A percentile compares a stretch with the other conserved stretches of the same genome.
Evolutionary conservation across 2,797 vertebrate species (phyloP).

Genomic region (Xenops minutus): DNA sequence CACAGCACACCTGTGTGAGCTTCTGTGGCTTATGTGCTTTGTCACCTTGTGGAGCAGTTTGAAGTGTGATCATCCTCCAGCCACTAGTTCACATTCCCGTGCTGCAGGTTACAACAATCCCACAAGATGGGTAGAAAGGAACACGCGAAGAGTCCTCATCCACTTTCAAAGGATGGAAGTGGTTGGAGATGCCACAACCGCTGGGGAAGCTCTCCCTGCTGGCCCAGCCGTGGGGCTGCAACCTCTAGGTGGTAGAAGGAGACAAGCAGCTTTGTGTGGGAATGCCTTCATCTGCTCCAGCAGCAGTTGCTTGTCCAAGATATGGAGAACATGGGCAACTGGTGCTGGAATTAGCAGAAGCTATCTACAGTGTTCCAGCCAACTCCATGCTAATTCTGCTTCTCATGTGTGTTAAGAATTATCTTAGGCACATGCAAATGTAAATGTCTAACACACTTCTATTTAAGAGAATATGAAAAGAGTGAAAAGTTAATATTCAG

Average conservation of each 20-base stretch:
- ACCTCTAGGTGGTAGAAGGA: neutral
- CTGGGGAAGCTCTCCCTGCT: neutral
- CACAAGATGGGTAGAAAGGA: neutral
- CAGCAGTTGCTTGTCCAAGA: neutral
- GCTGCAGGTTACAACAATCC: neutral
- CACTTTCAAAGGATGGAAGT: neutral
- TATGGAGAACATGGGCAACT: neutral
- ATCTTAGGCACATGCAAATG: neutral
- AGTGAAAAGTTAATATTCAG: neutral
- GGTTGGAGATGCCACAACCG: neutral
- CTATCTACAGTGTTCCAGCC: neutral
- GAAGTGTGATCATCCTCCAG: neutral
- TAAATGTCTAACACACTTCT: neutral
- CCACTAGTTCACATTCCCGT: neutral
- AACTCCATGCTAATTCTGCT: neutral
- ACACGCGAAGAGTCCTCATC: neutral
- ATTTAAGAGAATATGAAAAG: neutral
- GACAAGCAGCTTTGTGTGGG: neutral
- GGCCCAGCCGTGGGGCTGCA: neutral
- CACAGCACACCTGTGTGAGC: neutral
- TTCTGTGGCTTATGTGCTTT: accelerated
- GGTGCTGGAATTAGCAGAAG: neutral
- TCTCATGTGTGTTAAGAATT: neutral
- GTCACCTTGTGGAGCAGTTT: neutral
- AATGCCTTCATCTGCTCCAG: neutral